These are phyloP conservation scores for Scolopax rusticola DNA, from an alignment of 2,797 vertebrate genomes.

Conservation along the genomic window DNA sequence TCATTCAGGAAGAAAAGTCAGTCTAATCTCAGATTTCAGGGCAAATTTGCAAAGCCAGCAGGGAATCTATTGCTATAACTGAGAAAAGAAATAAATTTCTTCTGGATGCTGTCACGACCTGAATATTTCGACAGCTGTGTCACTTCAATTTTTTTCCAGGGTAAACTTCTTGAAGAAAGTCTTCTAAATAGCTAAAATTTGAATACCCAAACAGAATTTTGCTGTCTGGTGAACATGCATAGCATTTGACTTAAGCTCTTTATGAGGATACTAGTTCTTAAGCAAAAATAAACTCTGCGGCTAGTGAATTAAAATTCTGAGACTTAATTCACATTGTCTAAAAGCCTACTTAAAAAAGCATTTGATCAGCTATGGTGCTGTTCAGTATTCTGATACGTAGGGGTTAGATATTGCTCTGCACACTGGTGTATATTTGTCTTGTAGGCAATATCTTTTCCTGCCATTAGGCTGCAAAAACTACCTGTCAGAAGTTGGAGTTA, in stretches of 20 bases:
- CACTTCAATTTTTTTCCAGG: neutral
- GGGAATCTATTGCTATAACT: neutral
- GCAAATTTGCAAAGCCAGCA: neutral
- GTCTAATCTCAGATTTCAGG: neutral
- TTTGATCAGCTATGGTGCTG: neutral
- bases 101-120: neutral
- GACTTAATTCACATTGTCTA: neutral
- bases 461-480: neutral
- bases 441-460: accelerated
- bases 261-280: neutral
- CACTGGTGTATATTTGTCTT: neutral
- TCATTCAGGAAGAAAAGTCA: neutral
- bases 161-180: neutral
- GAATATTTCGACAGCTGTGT: neutral
- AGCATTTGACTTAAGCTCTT: neutral
- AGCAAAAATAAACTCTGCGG: neutral
- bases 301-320: neutral
- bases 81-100: neutral
- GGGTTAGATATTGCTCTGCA: neutral
- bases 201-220: neutral
- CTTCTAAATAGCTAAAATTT: neutral
- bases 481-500: neutral
- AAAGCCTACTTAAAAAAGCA: neutral
- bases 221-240: neutral
- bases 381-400: neutral